A percentile compares a stretch with the other conserved stretches of the same genome.
Conservation (phyloP, 2,797 vertebrate species). For the Astyanax mexicanus region DNA sequence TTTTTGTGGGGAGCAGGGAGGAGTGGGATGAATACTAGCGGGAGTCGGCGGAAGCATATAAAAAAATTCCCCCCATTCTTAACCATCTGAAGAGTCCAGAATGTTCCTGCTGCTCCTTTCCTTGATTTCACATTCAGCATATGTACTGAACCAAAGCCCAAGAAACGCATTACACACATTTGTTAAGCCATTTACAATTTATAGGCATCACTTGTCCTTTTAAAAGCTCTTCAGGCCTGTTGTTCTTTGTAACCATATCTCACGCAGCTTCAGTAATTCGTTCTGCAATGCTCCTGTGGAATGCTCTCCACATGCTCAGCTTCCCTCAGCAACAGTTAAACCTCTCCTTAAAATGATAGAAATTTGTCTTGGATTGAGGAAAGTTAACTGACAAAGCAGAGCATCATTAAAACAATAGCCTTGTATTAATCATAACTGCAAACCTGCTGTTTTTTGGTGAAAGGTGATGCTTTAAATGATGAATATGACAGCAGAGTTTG, state of each 20-base stretch:
- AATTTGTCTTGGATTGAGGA: background rate
- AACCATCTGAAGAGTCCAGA: background rate
- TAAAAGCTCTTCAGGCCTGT: constrained; percentile 17
- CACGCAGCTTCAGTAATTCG: background rate
- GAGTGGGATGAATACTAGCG: too few species aligned
- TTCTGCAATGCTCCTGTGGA: background rate
- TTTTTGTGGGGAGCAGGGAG: too few species aligned
- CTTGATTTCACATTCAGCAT: background rate
- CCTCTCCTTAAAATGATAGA: background rate
- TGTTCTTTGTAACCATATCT: constrained; percentile 30
- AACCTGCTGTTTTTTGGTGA: too few species aligned
- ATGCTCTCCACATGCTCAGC: background rate
- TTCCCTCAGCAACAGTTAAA: background rate
- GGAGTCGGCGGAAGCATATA: too few species aligned
- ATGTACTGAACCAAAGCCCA: background rate
- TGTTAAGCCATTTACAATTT: constrained; percentile 5
- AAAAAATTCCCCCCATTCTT: too few species aligned
- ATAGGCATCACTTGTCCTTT: background rate
- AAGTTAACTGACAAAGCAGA: background rate
- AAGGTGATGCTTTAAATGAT: too few species aligned
- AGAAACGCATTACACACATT: background rate
- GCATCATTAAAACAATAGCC: background rate
- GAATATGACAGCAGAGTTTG: too few species aligned
- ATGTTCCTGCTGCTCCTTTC: background rate
- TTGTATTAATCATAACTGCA: background rate